Percentiles rank a stretch among this genome's conserved stretches.
Evolutionary conservation across 1,140 invertebrate genomes (phyloP).

Genomic region (Tetranychus urticae): DNA sequence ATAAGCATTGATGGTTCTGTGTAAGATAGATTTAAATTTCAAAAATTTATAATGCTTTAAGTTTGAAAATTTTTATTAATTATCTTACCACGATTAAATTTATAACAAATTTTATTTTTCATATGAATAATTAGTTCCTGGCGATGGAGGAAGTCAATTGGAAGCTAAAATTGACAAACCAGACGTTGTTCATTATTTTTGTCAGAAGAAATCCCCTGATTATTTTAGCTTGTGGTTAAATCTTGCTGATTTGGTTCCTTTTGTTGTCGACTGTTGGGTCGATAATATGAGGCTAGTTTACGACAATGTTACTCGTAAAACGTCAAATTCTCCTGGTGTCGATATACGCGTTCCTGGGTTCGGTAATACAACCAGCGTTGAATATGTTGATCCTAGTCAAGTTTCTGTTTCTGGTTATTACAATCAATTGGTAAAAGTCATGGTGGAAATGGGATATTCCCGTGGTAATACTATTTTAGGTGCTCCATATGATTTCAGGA

Average conservation of each 20-base stretch:
- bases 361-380: slow-evolving; percentile 59
- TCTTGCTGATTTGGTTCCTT: slow-evolving; percentile 59
- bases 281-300: slow-evolving; percentile 63
- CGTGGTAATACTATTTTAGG: background rate
- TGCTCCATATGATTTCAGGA: background rate
- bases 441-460: slow-evolving; percentile 39
- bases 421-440: slow-evolving; percentile 47
- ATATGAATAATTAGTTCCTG: background rate
- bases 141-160: background rate
- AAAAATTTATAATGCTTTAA: too few relatives aligned
- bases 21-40: too few relatives aligned
- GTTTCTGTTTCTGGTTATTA: slow-evolving; percentile 48
- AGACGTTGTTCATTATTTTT: slow-evolving; percentile 43
- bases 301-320: slow-evolving; percentile 56
- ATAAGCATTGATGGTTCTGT: too few relatives aligned
- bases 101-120: too few relatives aligned
- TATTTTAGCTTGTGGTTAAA: slow-evolving; percentile 90
- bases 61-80: too few relatives aligned
- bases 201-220: slow-evolving; percentile 45
- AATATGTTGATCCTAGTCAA: slow-evolving; percentile 67
- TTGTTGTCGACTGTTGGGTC: slow-evolving; percentile 83
- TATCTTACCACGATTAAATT: too few relatives aligned
- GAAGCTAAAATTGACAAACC: background rate
- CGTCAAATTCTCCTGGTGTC: slow-evolving; percentile 63
- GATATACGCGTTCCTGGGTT: slow-evolving; percentile 63